Base-by-base conservation (phyloP, 2,113 vertebrate species). In the Glareola pratincola region DNA sequence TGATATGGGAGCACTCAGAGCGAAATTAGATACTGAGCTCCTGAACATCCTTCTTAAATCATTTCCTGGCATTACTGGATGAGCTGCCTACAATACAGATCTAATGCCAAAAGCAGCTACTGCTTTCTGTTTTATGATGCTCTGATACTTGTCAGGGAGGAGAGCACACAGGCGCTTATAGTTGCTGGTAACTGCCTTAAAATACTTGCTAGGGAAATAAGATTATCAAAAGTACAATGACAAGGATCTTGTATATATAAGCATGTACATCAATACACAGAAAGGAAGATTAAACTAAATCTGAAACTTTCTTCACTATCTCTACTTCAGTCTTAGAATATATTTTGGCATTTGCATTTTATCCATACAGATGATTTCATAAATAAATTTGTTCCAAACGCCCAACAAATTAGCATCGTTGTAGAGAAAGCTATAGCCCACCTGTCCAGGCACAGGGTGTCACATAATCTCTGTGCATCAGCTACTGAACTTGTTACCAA, bases 31-130 rank as follows among this genome's bases (percentile, higher is more conserved):
- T 86, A 73, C 84, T 53, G 75, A 89, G 62, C 53, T 92, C 43
- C 43, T 88, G 84, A 89, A 88, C 73, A 92, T 63, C 91, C 92
- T 94, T 75, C 96, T 92, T 96, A 88, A 96, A 94, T 93, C 71
- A 93, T 80, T 94, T 94, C 83, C 66, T 93, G 81, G 71, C 66
- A 89, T 66, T 92, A 48, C 41, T 62, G 71, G 63, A 96, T 75
- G 68, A 94, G 62, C 73, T 78, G 80, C 76, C 64, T 90, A 67
- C 50, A 87, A 68, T 59, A 85, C 80, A 92, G 51, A 82, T 29
- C 51, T 85, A 92, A 87, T 72, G 71, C 63, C 81, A 92, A 67
- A 89, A 93, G 37, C 64, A 91, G 77, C 74, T 85, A 78, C 90
- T 91, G 53, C 59, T 80, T 92, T 91, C 66, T 84, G 29, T 1